Base-by-base conservation (phyloP, 2,113 vertebrate species). In the Sylvietta virens region DNA sequence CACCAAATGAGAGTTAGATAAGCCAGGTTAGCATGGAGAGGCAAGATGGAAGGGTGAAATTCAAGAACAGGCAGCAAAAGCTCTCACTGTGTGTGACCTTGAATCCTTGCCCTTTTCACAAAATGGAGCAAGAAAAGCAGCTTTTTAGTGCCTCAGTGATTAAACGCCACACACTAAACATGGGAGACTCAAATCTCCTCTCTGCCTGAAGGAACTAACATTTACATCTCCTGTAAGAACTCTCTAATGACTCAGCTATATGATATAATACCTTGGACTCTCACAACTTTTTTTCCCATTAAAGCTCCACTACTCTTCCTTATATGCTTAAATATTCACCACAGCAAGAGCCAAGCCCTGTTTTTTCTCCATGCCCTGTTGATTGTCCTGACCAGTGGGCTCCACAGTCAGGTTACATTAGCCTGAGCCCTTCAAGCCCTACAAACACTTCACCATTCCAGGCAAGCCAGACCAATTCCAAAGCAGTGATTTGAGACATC, bases 161-260 rank as follows among this genome's bases (percentile, higher is more conserved):
- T 86, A 83, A 93, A 77, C 0, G 0, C 60, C 64, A 83, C 30
- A 28, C 24, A 64, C 27, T 1, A 17, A 94, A 91, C 72, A 95
- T 13, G 37, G 83, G 61, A 94, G 86, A 81, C 82, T 96, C 61
- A 67, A 89, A 91, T 85, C 89, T 92, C 69, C 61, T 79, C 51
- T 86, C 88, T 85, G 91, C 77, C 89, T 89, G 65, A 81, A 91
- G 93, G 86, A 95, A 39, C 48, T 94, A 77, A 73, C 76, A 89
- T 95, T 92, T 92, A 79, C 73, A 87, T 96, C 81, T 95, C 89
- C 92, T 84, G 57, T 40, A 86, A 85, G 95, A 92, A 91, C 81
- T 50, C 80, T 78, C 77, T 89, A 88, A 86, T 94, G 94, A 96
- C 91, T 96, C 94, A 94, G 94, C 93, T 88, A n/a, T 67, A 88